Percentiles rank a stretch among this genome's conserved stretches.
Conservation (phyloP, 2,113 vertebrate species). For the Sylvietta virens region DNA sequence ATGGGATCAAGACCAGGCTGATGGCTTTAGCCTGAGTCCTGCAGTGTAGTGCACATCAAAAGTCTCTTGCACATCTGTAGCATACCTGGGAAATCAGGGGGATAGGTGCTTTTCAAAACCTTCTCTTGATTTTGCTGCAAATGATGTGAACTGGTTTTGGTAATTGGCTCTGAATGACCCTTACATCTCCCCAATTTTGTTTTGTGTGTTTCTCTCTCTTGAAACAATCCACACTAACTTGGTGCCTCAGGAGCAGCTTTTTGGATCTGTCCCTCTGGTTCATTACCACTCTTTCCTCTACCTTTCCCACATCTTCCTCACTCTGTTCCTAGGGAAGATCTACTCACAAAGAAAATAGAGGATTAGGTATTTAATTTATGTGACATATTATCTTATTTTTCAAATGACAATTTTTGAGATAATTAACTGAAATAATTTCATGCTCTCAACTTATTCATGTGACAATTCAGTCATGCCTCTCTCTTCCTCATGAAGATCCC, state of each 20-base stretch:
- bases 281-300: not conserved
- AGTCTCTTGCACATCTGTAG: rapidly evolving
- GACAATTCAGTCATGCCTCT: not conserved
- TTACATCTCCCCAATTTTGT: not conserved
- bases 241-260: not conserved
- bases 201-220: not conserved
- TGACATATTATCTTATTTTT: not conserved
- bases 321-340: not conserved
- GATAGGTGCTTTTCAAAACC: rapidly evolving
- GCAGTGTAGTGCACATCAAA: not conserved
- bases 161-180: not conserved
- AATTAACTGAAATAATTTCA: not conserved
- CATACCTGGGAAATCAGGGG: not conserved
- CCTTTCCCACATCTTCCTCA: not conserved
- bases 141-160: rapidly evolving
- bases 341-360: not conserved
- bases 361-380: not conserved
- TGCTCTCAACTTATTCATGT: not conserved
- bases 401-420: not conserved
- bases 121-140: not conserved
- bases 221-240: not conserved
- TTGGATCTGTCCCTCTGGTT: not conserved
- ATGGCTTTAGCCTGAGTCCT: not conserved
- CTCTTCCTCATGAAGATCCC: not conserved
- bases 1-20: not conserved